Base-by-base conservation (phyloP, 2,888 invertebrate species). In the Phaonia tiefii region DNA sequence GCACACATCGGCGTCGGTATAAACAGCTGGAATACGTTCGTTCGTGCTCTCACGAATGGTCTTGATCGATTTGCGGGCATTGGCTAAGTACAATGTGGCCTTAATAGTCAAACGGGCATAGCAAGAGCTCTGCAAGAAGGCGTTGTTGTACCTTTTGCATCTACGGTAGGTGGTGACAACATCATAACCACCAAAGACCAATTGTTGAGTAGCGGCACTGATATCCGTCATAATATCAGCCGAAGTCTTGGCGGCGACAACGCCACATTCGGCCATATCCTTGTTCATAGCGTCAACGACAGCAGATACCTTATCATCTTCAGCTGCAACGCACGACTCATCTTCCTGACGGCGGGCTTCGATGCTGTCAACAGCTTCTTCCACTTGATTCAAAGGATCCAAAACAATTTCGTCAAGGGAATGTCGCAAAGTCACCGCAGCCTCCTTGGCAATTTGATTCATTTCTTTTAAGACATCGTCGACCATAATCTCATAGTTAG, bases 151-250 rank as follows among this genome's bases (percentile, higher is more conserved):
- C 0, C 2, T 63, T 22, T 83, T 72, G 83, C 89, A 88, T 46
- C 79, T 86, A 22, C 83, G 78, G 56, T 86, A 86, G 60, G 84
- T 84, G 25, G 1, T 13, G 0, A 75, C 17, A n/a, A 88, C 17
- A 10, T 71, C 79, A 66, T 84, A 85, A 72, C 88, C 86, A 17
- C 85, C 89, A 37, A 77, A 87, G 26, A 85, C 70, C 66, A 88
- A 58, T 51, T 89, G 89, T 46, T 89, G 85, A 0, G 84, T 84
- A 26, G 89, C 88, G 8, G 63, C 37, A 46, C 74, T 85, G 2
- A 88, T 84, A 37, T 89, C 89, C 56, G 20, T 71, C 60, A 83
- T 86, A 25, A 88, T 88, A 17, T 85, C 82, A 5, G 84, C 86
- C 0, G 88, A 88, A 0, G 84, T 85, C 5, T 84, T 84, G 58